Percentiles rank a stretch among this genome's conserved stretches.
Evolutionary conservation across 2,888 invertebrate genomes (phyloP).

Genomic region (Eupithecia vulgata): DNA sequence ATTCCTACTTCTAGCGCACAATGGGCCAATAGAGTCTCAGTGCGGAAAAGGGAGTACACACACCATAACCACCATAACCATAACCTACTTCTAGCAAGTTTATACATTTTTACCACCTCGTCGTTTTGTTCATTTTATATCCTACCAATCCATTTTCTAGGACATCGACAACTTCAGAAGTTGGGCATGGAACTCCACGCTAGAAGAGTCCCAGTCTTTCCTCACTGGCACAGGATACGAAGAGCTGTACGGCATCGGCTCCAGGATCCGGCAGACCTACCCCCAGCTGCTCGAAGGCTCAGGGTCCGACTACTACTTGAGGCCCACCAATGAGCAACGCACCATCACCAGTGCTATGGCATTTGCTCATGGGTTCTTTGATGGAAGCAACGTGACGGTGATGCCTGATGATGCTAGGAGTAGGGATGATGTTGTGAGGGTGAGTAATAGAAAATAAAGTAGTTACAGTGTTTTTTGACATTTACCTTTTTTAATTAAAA

Average conservation of each 20-base stretch:
- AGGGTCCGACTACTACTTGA: slow-evolving; percentile 82
- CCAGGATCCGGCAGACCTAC: slow-evolving; percentile 62
- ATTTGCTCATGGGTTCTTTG: slow-evolving; percentile 83
- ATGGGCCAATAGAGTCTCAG: no score
- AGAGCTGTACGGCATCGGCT: slow-evolving; percentile 86
- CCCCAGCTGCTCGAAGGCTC: slow-evolving; percentile 74
- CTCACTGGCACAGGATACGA: slow-evolving; percentile 85
- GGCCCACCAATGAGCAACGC: slow-evolving; percentile 84
- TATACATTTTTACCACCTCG: no score
- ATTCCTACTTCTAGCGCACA: no score
- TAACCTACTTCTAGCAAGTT: no score
- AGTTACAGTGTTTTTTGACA: no score
- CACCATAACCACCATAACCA: no score
- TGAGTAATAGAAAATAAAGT: no score
- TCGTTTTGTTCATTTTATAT: no score
- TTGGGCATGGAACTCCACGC: slow-evolving; percentile 87
- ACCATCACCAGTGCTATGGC: slow-evolving; percentile 85
- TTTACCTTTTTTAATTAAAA: no score
- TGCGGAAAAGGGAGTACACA: no score
- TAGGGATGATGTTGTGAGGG: slow-evolving; percentile 67
- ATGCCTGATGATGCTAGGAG: slow-evolving; percentile 54
- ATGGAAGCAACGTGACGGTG: slow-evolving; percentile 56
- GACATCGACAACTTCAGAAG: slow-evolving; percentile 86
- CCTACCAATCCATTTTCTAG: slow-evolving; percentile 49
- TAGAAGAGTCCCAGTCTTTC: slow-evolving; percentile 81